phyloP scores from a whole-genome alignment of 2,113 vertebrate species.

The Hipposideros armiger region DNA sequence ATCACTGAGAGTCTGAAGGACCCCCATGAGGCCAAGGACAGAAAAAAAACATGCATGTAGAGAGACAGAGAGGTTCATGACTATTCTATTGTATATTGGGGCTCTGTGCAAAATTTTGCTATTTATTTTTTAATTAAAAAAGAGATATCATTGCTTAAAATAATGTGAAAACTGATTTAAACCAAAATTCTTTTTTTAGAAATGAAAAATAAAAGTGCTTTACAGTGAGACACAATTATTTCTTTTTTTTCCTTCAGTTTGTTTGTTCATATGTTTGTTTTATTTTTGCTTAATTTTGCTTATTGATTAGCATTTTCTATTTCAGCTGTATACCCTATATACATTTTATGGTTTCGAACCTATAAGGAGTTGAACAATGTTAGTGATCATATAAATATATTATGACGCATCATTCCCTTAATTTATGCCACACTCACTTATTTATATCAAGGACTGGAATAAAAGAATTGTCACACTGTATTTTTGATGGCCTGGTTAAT shows the following conservation, averaged over 20 bases:
- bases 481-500: not conserved
- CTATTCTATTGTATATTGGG: not conserved
- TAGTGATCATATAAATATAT: not conserved
- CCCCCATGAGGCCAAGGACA: not conserved
- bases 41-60: accelerated
- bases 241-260: not conserved
- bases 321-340: not conserved
- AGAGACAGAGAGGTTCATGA: not conserved
- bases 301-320: not conserved
- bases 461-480: not conserved
- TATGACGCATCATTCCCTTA: not conserved
- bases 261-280: too few species aligned
- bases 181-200: not conserved
- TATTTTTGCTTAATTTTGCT: not conserved
- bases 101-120: not conserved
- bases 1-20: not conserved
- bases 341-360: not conserved
- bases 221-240: accelerated
- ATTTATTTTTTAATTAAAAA: not conserved
- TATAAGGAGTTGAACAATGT: accelerated
- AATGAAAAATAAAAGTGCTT: not conserved
- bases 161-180: not conserved
- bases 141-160: not conserved
- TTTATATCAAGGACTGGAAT: not conserved
- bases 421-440: not conserved